Evolutionary conservation across 1,140 invertebrate species (phyloP).

Genomic region (Hetaerina americana): DNA sequence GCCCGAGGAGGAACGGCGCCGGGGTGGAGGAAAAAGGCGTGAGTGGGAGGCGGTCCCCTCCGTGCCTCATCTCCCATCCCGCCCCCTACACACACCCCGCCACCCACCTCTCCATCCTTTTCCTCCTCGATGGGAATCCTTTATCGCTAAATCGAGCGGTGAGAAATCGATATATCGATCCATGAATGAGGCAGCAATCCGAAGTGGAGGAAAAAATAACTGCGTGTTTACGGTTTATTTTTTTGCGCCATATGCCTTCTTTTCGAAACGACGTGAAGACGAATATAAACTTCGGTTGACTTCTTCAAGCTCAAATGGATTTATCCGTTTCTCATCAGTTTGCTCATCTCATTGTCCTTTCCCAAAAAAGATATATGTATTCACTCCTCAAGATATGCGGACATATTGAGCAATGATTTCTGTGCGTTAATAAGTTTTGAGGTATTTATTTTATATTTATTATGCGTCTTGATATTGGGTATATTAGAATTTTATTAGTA

Average conservation of each 20-base stretch:
- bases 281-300: neutral
- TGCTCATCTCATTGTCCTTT: too few relatives aligned
- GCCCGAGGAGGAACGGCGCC: neutral
- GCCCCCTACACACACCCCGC: too few relatives aligned
- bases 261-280: neutral
- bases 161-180: neutral
- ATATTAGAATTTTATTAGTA: too few relatives aligned
- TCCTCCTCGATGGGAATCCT: neutral
- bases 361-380: too few relatives aligned
- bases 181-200: neutral
- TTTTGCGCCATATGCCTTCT: neutral
- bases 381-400: too few relatives aligned
- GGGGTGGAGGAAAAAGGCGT: neutral
- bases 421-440: too few relatives aligned
- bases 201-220: neutral
- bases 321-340: neutral
- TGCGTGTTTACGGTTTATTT: neutral
- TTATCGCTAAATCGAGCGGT: neutral
- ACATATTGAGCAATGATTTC: too few relatives aligned
- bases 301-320: neutral
- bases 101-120: too few relatives aligned
- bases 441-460: too few relatives aligned
- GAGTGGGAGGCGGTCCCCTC: neutral
- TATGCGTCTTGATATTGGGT: too few relatives aligned
- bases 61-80: too few relatives aligned